Evolutionary conservation across 2,888 invertebrate species (phyloP).

Genomic region (Nycteola revayana): DNA sequence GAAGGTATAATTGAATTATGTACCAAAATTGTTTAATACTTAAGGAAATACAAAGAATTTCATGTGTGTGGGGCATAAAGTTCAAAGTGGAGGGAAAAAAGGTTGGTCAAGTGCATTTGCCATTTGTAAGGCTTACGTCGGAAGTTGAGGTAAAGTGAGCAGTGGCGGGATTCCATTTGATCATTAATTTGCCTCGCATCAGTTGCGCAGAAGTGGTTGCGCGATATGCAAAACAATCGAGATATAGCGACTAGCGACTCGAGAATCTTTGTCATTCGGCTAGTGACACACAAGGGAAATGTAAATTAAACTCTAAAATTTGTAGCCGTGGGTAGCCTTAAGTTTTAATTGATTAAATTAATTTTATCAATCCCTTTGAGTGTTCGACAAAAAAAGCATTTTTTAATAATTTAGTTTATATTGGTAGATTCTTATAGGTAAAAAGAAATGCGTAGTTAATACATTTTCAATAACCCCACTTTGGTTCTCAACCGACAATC

Average conservation of each 20-base stretch:
- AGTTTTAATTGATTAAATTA: too few species aligned
- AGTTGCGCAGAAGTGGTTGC: conserved; percentile 52
- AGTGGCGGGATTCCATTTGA: conserved; percentile 63
- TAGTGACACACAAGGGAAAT: conserved; percentile 29
- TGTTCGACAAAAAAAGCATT: too few species aligned
- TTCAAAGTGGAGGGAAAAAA: conserved; percentile 38
- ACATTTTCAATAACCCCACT: too few species aligned
- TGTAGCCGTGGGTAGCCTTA: too few species aligned
- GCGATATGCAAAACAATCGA: conserved; percentile 78
- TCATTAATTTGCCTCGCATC: conserved; percentile 72
- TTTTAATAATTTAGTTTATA: too few species aligned
- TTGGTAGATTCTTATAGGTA: too few species aligned
- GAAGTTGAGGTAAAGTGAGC: conserved; percentile 50
- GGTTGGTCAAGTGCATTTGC: conserved; percentile 30
- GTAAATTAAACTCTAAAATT: too few species aligned
- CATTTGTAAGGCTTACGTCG: conserved; percentile 42
- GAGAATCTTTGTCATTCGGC: conserved; percentile 40
- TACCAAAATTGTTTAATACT: conserved; percentile 52
- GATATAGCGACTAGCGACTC: conserved; percentile 55
- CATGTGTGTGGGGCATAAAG: conserved; percentile 41
- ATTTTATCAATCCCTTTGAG: too few species aligned
- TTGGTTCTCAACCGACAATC: too few species aligned
- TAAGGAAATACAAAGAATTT: conserved; percentile 44
- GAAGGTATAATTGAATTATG: conserved; percentile 73
- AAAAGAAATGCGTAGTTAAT: too few species aligned